Evolutionary conservation across 2,797 vertebrate species (phyloP).

Genomic region (Pipistrellus nathusii): DNA sequence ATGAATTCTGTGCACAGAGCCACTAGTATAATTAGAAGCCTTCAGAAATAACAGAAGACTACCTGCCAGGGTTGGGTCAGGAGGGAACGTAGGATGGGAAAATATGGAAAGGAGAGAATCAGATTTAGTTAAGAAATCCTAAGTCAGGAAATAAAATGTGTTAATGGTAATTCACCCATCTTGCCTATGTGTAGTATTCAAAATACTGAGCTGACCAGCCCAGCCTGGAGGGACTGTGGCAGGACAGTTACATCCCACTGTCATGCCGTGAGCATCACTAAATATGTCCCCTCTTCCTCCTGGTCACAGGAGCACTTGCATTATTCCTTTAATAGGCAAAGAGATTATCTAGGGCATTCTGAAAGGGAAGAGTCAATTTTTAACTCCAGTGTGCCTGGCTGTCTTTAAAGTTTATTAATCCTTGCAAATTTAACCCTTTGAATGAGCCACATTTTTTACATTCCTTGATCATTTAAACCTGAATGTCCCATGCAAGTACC

Average conservation of each 20-base stretch:
- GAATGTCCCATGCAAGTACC: not conserved
- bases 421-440: not conserved
- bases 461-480: not conserved
- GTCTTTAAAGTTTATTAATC: not conserved
- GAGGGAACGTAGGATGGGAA: not conserved
- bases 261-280: not conserved
- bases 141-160: conserved; percentile 8
- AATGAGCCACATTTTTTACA: not conserved
- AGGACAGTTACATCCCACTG: not conserved
- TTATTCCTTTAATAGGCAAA: not conserved
- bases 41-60: conserved; percentile 47
- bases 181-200: not conserved
- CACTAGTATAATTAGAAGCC: not conserved
- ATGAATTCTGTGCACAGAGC: no score
- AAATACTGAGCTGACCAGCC: not conserved
- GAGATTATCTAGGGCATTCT: not conserved
- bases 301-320: no score
- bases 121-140: conserved; percentile 46
- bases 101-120: not conserved
- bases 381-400: not conserved
- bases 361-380: not conserved
- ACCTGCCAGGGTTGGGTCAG: accelerated
- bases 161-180: not conserved
- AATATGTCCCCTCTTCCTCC: not conserved
- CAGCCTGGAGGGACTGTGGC: not conserved